Percentiles rank a stretch among this genome's conserved stretches.
phyloP scores from a whole-genome alignment of 2,113 vertebrate species.

The Scomber colias region DNA sequence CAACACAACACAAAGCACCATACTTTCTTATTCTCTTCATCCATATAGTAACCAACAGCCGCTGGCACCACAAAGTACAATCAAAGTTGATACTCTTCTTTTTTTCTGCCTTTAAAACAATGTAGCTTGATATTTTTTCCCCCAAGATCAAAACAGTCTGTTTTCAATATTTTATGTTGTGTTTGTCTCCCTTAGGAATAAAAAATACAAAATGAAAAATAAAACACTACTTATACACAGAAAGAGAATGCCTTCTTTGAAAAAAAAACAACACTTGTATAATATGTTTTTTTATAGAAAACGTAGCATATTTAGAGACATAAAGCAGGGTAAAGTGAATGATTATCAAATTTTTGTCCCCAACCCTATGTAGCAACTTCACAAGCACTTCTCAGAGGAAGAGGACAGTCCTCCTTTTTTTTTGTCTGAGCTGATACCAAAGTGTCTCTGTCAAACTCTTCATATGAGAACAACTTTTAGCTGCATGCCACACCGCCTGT shows the following conservation, averaged over 20 bases:
- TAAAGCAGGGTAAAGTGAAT: constrained; percentile 70
- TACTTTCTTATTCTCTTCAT: constrained; percentile 63
- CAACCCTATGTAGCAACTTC: constrained; percentile 57
- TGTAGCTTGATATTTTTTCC: constrained; percentile 69
- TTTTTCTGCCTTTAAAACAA: constrained; percentile 59
- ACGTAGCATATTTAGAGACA: constrained; percentile 75
- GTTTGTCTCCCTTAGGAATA: constrained; percentile 56
- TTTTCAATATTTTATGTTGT: constrained; percentile 49
- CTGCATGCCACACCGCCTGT: background rate
- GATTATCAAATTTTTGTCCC: constrained; percentile 78
- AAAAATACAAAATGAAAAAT: constrained; percentile 76
- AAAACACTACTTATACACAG: constrained; percentile 18
- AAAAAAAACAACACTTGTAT: background rate
- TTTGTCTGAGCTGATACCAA: constrained; percentile 64
- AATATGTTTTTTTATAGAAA: constrained; percentile 19
- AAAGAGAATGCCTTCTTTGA: constrained; percentile 63
- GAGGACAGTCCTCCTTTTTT: constrained; percentile 75
- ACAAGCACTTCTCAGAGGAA: constrained; percentile 67
- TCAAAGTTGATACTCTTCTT: constrained; percentile 77
- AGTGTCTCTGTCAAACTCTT: constrained; percentile 6
- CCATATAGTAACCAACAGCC: constrained; percentile 63
- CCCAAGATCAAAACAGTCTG: constrained; percentile 71
- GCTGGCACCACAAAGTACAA: constrained; percentile 83
- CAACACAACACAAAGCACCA: constrained; percentile 82
- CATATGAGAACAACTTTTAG: constrained; percentile 22